Base-by-base conservation (phyloP, 1,140 invertebrate genomes). In the Asbolus verrucosus region DNA sequence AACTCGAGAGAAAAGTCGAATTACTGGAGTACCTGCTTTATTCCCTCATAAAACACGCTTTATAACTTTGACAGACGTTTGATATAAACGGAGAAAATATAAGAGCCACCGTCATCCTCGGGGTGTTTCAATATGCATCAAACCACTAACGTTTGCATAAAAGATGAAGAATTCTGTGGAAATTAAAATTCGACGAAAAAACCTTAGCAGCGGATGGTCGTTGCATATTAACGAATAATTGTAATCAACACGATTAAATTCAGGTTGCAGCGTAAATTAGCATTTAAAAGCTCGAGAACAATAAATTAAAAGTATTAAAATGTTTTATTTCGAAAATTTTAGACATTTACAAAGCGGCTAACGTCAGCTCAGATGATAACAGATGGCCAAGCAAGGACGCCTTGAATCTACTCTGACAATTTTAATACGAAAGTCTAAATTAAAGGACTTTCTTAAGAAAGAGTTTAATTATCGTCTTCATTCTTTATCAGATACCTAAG, bases 311-410 rank as follows among this genome's bases (percentile, higher is more conserved):
- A 27, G 21, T 30, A 54, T 54, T 27, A 54, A 54, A 46, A 27
- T 27, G 18, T 24, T 27, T 24, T 27, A 54, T 54, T 54, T 54
- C 6, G 19, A 8, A 30, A 54, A 27, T 54, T 54, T n/a, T 36
- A 9, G 19, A 50, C 39, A 9, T 14, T 43, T 43, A 43, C 39
- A 43, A 43, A 43, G 39, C 39, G 39, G 15, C 43, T 50, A 27
- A n/a, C 11, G 33, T 36, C 33, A 36, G 33, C 5, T n/a, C 5
- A 62, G 59, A 33, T 59, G 54, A 41, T 43, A 41, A 31, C 43
- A 79, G 33, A 74, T 69, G 24, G 65, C 27, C 21, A n/a, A 69
- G 65, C 16, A 61, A 73, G 54, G 43, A 65, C 33, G 36, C 39
- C 54, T 9, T 30, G 54, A 67, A 67, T 67, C 41, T 50, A 67